These are phyloP conservation scores for Aphodius sticticus DNA, from an alignment of 2,888 invertebrate genomes.

Conservation along the genomic window DNA sequence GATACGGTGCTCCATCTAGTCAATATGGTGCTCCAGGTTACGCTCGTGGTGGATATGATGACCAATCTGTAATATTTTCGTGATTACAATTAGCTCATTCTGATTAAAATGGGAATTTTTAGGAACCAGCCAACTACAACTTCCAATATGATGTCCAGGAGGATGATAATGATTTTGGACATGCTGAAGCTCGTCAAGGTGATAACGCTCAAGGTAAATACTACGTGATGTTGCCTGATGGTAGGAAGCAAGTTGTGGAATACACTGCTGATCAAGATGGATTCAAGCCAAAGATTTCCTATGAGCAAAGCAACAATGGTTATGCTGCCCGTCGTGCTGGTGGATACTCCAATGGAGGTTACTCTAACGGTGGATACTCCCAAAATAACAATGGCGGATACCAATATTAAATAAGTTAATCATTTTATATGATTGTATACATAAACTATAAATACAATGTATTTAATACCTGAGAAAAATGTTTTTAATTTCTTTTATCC, in stretches of 20 bases:
- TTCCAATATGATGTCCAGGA: constrained; percentile 87
- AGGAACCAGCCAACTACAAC: constrained; percentile 88
- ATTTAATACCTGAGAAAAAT: not conserved
- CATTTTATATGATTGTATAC: not conserved
- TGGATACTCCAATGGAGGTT: constrained; percentile 19
- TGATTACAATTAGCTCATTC: not conserved
- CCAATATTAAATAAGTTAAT: not conserved
- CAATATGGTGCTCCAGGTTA: constrained; percentile 17
- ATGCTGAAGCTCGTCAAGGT: constrained; percentile 83
- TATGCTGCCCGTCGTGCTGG: not conserved
- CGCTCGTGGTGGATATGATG: constrained; percentile 18
- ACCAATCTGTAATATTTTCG: constrained; percentile 28
- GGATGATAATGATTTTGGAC: constrained; percentile 76
- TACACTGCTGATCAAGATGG: constrained; percentile 85
- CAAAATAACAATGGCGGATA: not conserved
- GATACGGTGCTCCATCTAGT: constrained; percentile 21
- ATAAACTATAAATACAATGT: not conserved
- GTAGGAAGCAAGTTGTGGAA: constrained; percentile 84
- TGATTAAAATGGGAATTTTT: constrained; percentile 34
- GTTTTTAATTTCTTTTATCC: not conserved
- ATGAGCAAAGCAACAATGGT: constrained; percentile 63
- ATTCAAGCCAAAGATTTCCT: constrained; percentile 82
- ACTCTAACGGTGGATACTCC: constrained; percentile 19
- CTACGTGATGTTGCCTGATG: constrained; percentile 85
- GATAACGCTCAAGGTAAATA: constrained; percentile 84